Base-by-base conservation (phyloP, 92 coral and sea anemone genomes). In the Heteractis magnifica region DNA sequence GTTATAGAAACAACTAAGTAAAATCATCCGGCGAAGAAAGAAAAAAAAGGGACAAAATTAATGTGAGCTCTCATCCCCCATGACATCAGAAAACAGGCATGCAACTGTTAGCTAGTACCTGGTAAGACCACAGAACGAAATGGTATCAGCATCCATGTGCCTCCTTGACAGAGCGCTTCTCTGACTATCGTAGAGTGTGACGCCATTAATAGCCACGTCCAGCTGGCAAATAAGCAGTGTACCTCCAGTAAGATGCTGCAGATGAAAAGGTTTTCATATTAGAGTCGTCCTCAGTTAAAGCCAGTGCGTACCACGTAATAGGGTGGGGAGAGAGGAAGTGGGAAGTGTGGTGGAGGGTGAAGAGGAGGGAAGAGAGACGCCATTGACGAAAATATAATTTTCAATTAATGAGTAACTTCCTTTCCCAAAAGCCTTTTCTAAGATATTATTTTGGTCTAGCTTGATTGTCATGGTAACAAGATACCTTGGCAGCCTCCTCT, bases 401-500 rank as follows among this genome's bases (percentile, higher is more conserved):
- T n/a, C n/a, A n/a, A n/a, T n/a, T n/a, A n/a, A n/a, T n/a, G n/a
- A n/a, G 44, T 34, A 34, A 34, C 44, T 34, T 34, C 44, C 44
- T 34, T 34, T 34, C 44, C 44, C 44, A 34, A 1, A 34, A 34
- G 44, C 44, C 44, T 34, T 34, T 34, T 34, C 44, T 34, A 34
- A 34, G 44, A 34, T 34, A 34, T 34, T 2, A 34, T 34, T 34
- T 34, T 34, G 44, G 44, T 34, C 44, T 34, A 34, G 44, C 3
- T 34, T 34, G 44, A 34, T 34, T 34, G 44, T 34, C 65, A 12
- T 59, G 14, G 7, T n/a, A 7, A 12, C 23, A 62, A 18, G 23
- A 23, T 81, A 97, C 99, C 98, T 92, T 92, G 6, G 98, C 99
- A 77, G 99, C 99, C 51, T 97, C 99, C 86, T 92, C 92, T 21